These are phyloP conservation scores for Orthosia gothica DNA, from an alignment of 2,888 invertebrate genomes.

Conservation along the genomic window DNA sequence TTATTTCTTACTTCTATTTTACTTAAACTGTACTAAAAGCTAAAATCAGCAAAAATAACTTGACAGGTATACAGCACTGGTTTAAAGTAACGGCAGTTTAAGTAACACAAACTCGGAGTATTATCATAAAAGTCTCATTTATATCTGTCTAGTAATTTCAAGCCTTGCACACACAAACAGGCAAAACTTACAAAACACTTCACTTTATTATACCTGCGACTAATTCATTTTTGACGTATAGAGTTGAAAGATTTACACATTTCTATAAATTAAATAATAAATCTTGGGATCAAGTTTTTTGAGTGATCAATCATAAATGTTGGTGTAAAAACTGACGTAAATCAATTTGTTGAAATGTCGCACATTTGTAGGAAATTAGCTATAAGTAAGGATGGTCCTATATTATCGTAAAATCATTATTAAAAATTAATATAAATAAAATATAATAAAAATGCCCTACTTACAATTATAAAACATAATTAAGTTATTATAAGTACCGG, in stretches of 20 bases:
- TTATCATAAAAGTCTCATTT: conserved; percentile 50
- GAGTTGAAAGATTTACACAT: conserved; percentile 45
- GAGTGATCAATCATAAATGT: conserved; percentile 49
- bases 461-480: too few relatives aligned
- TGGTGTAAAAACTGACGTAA: conserved; percentile 25
- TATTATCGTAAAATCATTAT: not conserved
- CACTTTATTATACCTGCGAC: conserved; percentile 24
- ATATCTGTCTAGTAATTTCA: conserved; percentile 46
- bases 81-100: conserved; percentile 42
- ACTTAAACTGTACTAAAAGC: not conserved
- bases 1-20: too few relatives aligned
- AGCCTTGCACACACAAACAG: conserved; percentile 30
- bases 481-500: too few relatives aligned
- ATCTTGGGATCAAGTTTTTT: conserved; percentile 45
- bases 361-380: conserved; percentile 31
- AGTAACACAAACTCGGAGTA: conserved; percentile 30
- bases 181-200: conserved; percentile 41
- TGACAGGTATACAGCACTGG: conserved; percentile 11
- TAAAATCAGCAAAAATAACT: conserved; percentile 11
- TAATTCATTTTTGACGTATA: conserved; percentile 43
- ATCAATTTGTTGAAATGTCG: conserved; percentile 46
- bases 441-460: too few relatives aligned
- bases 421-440: too few relatives aligned
- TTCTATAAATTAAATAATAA: conserved; percentile 53
- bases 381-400: conserved; percentile 4